Conservation (phyloP, 2,113 vertebrate genomes). For the Hippocampus abdominalis region DNA sequence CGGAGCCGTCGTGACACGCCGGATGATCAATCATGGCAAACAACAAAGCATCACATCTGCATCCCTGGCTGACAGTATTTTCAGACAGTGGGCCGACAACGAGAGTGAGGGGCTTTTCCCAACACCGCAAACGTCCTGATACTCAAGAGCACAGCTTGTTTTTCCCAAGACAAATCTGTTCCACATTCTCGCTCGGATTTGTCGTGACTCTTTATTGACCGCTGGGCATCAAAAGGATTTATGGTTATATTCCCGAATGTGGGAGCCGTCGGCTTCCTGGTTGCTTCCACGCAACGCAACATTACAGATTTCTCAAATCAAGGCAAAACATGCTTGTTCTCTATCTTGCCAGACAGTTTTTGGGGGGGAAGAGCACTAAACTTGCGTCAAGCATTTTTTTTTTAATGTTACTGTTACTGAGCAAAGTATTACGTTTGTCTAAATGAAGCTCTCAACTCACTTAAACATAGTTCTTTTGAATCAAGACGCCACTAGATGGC, state of each 20-base stretch:
- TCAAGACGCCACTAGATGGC: background rate
- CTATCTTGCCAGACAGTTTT: too few species aligned
- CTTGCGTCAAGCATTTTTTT: too few species aligned
- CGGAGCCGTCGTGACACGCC: conserved; percentile 9
- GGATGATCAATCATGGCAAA: conserved; percentile 37
- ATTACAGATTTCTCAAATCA: background rate
- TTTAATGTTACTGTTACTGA: too few species aligned
- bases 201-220: conserved; percentile 11
- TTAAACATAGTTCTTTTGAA: background rate
- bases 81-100: conserved; percentile 26
- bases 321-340: background rate
- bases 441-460: background rate
- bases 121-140: conserved; percentile 8
- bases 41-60: conserved; percentile 13
- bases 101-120: conserved; percentile 23
- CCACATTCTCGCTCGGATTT: conserved; percentile 11
- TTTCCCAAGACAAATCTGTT: conserved; percentile 42
- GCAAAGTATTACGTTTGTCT: background rate
- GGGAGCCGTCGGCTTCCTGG: background rate
- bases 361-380: too few species aligned
- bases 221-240: conserved; percentile 1
- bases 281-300: background rate
- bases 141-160: conserved; percentile 51
- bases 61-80: conserved; percentile 6
- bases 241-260: background rate